Evolutionary conservation across 2,888 invertebrate genomes (phyloP), one percentile per base, ranked within the genome.

Genomic region (Agonopterix heracliana): DNA sequence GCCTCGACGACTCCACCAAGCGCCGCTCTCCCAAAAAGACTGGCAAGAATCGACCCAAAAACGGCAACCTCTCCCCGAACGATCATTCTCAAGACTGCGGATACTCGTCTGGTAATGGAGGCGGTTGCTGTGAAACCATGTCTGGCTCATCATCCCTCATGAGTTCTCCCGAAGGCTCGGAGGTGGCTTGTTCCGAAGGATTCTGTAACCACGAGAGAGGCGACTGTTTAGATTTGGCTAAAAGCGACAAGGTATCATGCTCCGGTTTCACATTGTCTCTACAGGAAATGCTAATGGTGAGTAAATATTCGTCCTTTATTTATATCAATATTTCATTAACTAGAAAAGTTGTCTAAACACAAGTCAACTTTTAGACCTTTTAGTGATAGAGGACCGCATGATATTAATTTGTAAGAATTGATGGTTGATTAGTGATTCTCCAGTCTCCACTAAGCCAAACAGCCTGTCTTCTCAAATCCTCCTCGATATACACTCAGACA

Each of bases 111-210:
- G 96, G 95, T 54, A 93, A 93, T 60, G 94, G 94, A 68, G 93
- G 93, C 50, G 93, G 93, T 45, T 92, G 91, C 72, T 92, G 91
- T 66, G 91, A 91, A 59, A 92, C 92, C 36, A 90, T 91, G 51
- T 92, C 92, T 7, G 90, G 92, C 41, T 93, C 93, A 46, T 95
- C 95, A 14, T 96, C 96, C 59, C 89, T 94, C 53, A 92, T 93
- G 60, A 96, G 95, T 72, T 95, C 96, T 3, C 95, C 96, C 0
- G 97, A 96, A 69, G 96, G 96, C 34, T 96, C 96, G 0, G 97
- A 96, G 71, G 92, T 96, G 48, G 96, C 95, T 1, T 97, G 96
- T 79, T 95, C 94, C 0, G 97, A 97, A 71, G 94, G 94, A 41
- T 94, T 95, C 73, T 97, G 97, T 79, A 95, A 94, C 73, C 93